Evolutionary conservation across 2,888 invertebrate species (phyloP).

Genomic region (Galerucella pusilla): DNA sequence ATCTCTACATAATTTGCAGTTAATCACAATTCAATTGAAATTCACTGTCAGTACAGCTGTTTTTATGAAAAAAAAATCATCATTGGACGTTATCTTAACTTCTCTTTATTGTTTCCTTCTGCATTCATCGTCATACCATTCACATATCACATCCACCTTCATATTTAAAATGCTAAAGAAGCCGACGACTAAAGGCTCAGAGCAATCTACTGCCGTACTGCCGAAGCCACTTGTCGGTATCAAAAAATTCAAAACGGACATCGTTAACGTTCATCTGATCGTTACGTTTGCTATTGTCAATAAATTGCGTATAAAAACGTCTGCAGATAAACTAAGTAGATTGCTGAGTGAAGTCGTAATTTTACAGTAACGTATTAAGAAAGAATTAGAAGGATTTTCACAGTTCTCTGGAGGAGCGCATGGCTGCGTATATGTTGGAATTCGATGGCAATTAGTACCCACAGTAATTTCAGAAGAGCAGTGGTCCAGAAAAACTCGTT

Average conservation of each 20-base stretch:
- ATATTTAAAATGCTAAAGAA: conserved; percentile 20
- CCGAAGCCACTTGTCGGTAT: conserved; percentile 11
- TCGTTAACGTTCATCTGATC: conserved; percentile 18
- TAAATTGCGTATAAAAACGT: conserved; percentile 23
- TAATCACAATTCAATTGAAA: conserved; percentile 5
- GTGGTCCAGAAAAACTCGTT: too few species aligned
- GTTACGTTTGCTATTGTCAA: conserved; percentile 25
- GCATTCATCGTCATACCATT: not conserved
- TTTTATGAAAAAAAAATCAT: conserved; percentile 13
- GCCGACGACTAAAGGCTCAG: conserved; percentile 13
- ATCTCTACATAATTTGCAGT: not conserved
- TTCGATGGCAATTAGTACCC: too few species aligned
- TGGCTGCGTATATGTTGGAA: too few species aligned
- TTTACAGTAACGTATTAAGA: conserved; percentile 5
- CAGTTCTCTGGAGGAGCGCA: not conserved
- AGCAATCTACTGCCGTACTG: not conserved
- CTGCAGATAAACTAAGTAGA: conserved; percentile 7
- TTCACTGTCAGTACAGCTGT: not conserved
- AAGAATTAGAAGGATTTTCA: not conserved
- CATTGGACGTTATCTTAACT: conserved; percentile 7
- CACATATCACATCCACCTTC: conserved; percentile 18
- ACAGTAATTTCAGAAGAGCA: too few species aligned
- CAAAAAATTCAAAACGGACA: conserved; percentile 20
- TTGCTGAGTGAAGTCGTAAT: conserved; percentile 1
- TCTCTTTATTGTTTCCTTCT: conserved; percentile 23